These are phyloP conservation scores for Antennarius striatus DNA, from an alignment of 2,113 vertebrate genomes.

Conservation along the genomic window DNA sequence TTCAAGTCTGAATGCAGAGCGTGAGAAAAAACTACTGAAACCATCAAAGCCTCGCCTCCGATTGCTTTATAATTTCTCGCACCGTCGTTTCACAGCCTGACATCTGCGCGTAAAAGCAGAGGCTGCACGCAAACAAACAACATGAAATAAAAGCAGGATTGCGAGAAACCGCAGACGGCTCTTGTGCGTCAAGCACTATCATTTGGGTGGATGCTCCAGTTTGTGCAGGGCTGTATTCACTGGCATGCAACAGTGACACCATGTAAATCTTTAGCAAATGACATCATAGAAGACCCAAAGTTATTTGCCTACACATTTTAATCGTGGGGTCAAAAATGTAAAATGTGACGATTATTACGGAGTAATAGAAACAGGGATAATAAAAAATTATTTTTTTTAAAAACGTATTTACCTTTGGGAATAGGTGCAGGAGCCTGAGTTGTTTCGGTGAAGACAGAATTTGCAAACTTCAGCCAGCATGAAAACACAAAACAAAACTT, in stretches of 20 bases:
- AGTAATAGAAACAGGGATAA: background rate
- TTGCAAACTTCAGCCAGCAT: conserved; percentile 51
- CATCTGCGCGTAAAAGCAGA: conserved; percentile 15
- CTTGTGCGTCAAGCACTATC: conserved; percentile 15
- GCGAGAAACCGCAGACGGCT: conserved; percentile 59
- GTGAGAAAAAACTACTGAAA: conserved; percentile 5
- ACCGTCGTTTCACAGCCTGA: conserved; percentile 33
- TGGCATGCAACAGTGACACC: too few species aligned
- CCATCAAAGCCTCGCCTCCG: conserved; percentile 9
- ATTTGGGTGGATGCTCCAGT: conserved; percentile 35
- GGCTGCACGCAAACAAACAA: conserved; percentile 16
- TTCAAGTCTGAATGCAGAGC: too few species aligned
- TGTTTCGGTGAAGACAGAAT: conserved; percentile 42
- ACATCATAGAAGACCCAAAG: too few species aligned
- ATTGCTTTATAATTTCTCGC: conserved; percentile 25
- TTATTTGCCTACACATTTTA: too few species aligned
- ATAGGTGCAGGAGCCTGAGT: conserved; percentile 48
- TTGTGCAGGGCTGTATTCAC: background rate
- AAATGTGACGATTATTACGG: too few species aligned
- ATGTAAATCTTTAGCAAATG: too few species aligned
- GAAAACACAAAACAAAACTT: conserved; percentile 60
- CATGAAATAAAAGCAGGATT: conserved; percentile 10
- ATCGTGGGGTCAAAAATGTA: too few species aligned
- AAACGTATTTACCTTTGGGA: conserved; percentile 78
- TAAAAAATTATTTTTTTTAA: too few species aligned